These are phyloP conservation scores for Phenganax subtilis DNA, from an alignment of 92 coral and sea anemone species.

Conservation along the genomic window DNA sequence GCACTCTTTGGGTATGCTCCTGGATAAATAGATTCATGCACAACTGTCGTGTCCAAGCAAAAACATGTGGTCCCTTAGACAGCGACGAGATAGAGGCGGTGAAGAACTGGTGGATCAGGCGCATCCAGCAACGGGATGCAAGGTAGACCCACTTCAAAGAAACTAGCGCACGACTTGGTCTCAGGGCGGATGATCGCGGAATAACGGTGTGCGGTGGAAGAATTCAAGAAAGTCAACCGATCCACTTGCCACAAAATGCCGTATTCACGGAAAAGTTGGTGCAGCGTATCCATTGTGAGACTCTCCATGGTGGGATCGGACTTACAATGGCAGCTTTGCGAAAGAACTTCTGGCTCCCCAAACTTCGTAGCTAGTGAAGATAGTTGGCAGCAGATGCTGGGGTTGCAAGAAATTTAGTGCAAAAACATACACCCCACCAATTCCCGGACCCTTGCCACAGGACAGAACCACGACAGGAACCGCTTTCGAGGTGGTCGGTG, in stretches of 20 bases:
- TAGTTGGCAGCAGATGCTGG: background rate
- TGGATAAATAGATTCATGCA: slow-evolving; percentile 36
- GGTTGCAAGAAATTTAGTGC: background rate
- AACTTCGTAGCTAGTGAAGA: slow-evolving; percentile 22
- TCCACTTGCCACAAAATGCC: slow-evolving; percentile 28
- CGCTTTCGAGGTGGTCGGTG: slow-evolving; percentile 6
- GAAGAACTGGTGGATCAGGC: slow-evolving; percentile 31
- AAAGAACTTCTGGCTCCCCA: slow-evolving; percentile 37
- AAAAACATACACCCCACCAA: background rate
- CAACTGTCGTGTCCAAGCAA: slow-evolving; percentile 31
- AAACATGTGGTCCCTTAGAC: slow-evolving; percentile 31
- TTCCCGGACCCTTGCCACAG: background rate
- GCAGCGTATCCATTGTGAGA: slow-evolving; percentile 38
- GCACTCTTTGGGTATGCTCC: slow-evolving; percentile 12
- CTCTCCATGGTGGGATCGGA: slow-evolving; percentile 42
- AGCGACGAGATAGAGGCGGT: slow-evolving; percentile 25
- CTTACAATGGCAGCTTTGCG: slow-evolving; percentile 47
- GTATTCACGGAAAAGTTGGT: slow-evolving; percentile 36
- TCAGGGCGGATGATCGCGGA: slow-evolving; percentile 14
- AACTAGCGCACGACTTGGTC: slow-evolving; percentile 13
- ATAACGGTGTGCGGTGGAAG: slow-evolving; percentile 23
- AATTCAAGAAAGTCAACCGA: slow-evolving; percentile 22
- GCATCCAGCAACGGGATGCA: slow-evolving; percentile 14
- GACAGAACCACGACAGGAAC: background rate
- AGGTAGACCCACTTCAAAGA: background rate